These are phyloP conservation scores for Theropithecus gelada DNA, from an alignment of 2,113 vertebrate species.

Conservation along the genomic window DNA sequence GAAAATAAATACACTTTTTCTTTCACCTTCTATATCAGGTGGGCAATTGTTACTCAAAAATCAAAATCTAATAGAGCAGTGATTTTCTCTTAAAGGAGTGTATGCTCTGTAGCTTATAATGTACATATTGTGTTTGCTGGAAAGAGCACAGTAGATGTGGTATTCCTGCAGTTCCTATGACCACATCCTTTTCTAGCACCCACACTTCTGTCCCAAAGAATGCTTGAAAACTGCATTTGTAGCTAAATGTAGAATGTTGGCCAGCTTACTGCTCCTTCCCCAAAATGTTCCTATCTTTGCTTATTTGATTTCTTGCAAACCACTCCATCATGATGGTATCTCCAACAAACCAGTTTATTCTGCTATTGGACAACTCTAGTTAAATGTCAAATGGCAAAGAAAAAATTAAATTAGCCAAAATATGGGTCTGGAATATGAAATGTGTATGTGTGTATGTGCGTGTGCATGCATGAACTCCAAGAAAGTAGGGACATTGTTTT, in stretches of 20 bases:
- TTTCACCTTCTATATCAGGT: constrained; percentile 73
- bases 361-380: not conserved
- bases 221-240: not conserved
- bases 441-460: not conserved
- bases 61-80: constrained; percentile 73
- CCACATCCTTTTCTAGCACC: not conserved
- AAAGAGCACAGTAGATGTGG: not conserved
- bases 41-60: constrained; percentile 80
- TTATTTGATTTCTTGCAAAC: not conserved
- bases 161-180: not conserved
- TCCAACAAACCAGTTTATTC: not conserved
- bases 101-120: not conserved
- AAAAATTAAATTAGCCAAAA: not conserved
- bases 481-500: not conserved
- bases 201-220: not conserved
- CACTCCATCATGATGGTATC: not conserved
- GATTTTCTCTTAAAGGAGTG: constrained; percentile 69
- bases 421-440: not conserved
- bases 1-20: constrained; percentile 82
- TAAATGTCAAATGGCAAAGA: not conserved
- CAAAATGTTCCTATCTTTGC: not conserved
- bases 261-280: not conserved
- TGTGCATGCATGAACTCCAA: not conserved
- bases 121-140: not conserved
- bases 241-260: not conserved